Percentiles rank a stretch among this genome's conserved stretches.
Evolutionary conservation across 2,113 vertebrate genomes (phyloP).

Genomic region (Cygnus buccinator): DNA sequence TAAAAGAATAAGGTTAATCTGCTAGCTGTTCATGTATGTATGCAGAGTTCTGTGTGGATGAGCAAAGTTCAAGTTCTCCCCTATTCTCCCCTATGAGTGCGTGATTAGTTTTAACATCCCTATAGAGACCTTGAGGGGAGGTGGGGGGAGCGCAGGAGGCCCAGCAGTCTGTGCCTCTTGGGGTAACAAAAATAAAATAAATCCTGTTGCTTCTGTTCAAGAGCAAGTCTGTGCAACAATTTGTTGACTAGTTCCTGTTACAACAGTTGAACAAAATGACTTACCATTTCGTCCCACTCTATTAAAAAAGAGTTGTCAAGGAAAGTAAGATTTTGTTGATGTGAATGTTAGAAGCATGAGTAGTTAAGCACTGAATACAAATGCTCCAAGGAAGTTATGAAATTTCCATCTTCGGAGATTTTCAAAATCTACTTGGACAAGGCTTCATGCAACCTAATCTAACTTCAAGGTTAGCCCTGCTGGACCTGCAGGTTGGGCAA

Average conservation of each 20-base stretch:
- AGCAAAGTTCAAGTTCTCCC: background rate
- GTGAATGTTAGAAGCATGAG: background rate
- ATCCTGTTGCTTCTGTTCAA: background rate
- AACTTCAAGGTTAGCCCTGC: background rate
- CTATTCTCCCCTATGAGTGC: background rate
- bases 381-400: background rate
- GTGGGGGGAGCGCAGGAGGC: background rate
- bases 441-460: background rate
- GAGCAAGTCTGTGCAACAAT: background rate
- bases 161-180: background rate
- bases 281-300: background rate
- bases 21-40: fast-evolving
- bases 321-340: background rate
- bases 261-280: fast-evolving
- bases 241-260: background rate
- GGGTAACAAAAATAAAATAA: background rate
- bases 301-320: background rate
- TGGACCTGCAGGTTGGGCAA: background rate
- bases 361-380: background rate
- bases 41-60: fast-evolving
- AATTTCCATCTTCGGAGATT: background rate
- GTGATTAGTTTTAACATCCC: background rate
- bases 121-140: too few species aligned
- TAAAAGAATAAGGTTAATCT: background rate
- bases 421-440: background rate